Evolutionary conservation across 2,113 vertebrate species (phyloP).

Genomic region (Cinclus mexicanus): DNA sequence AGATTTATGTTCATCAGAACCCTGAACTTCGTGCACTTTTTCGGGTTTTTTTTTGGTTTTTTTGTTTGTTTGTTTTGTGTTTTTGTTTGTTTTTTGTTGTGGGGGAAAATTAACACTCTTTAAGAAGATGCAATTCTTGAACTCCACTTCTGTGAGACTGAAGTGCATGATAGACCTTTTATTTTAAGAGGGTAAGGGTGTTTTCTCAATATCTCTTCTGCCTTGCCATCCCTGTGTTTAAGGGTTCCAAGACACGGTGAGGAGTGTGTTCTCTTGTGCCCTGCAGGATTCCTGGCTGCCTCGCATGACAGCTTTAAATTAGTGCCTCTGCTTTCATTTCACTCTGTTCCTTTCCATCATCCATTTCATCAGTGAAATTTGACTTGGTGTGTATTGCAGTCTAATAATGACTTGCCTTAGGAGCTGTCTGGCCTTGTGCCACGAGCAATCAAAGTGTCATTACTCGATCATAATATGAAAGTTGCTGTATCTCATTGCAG

Average conservation of each 20-base stretch:
- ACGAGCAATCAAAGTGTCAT: not conserved
- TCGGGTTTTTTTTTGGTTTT: not conserved
- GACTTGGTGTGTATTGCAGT: not conserved
- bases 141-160: not conserved
- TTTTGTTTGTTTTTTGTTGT: not conserved
- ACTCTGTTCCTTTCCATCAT: not conserved
- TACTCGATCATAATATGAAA: not conserved
- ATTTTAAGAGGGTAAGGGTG: not conserved
- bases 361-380: not conserved
- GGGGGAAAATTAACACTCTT: not conserved
- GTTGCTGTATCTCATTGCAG: not conserved
- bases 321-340: constrained; percentile 1
- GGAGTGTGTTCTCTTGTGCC: not conserved
- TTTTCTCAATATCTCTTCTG: not conserved
- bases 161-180: not conserved
- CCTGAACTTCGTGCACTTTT: not conserved
- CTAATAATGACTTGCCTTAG: constrained; percentile 9
- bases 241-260: not conserved
- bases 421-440: constrained; percentile 35
- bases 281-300: not conserved
- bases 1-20: not conserved
- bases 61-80: too few relatives aligned
- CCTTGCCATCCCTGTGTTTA: not conserved
- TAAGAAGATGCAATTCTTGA: not conserved
- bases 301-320: not conserved